Evolutionary conservation across 2,888 invertebrate genomes (phyloP).

Genomic region (Criorhina ranunculi): DNA sequence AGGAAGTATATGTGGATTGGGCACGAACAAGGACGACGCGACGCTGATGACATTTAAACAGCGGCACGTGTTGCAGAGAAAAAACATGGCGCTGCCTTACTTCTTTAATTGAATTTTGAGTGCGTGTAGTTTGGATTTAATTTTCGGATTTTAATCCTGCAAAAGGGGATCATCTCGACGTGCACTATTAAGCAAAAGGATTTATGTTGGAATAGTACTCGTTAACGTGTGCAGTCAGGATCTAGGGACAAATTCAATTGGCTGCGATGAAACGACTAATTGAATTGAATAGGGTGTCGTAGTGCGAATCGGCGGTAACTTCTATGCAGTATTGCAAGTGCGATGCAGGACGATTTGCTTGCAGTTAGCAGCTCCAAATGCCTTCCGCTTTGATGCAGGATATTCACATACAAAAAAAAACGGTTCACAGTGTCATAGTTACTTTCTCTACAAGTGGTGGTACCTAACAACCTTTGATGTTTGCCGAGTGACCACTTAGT

Average conservation of each 20-base stretch:
- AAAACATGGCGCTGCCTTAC: conserved; percentile 16
- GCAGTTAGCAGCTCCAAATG: too few relatives aligned
- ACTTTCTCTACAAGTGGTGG: too few relatives aligned
- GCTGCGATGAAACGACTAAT: background rate
- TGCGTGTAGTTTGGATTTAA: conserved; percentile 41
- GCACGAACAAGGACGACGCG: background rate
- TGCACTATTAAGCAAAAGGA: conserved; percentile 1
- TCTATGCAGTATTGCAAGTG: too few relatives aligned
- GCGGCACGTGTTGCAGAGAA: conserved; percentile 30
- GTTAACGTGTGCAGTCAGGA: background rate
- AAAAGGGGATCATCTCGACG: conserved; percentile 26
- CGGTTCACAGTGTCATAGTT: too few relatives aligned
- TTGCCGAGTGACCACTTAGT: too few relatives aligned
- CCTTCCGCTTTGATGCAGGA: too few relatives aligned
- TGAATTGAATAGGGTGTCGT: background rate
- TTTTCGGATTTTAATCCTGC: conserved; percentile 49
- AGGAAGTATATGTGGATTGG: background rate
- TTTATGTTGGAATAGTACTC: background rate
- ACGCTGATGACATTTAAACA: conserved; percentile 22
- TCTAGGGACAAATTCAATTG: background rate
- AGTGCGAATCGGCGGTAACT: too few relatives aligned
- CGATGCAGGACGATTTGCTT: too few relatives aligned
- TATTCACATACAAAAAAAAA: too few relatives aligned
- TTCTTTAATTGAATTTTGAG: conserved; percentile 67
- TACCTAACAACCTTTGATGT: too few relatives aligned